A percentile compares a stretch with the other conserved stretches of the same genome.
phyloP scores from a whole-genome alignment of 2,888 invertebrate genomes.

The Drosophila borealis region DNA sequence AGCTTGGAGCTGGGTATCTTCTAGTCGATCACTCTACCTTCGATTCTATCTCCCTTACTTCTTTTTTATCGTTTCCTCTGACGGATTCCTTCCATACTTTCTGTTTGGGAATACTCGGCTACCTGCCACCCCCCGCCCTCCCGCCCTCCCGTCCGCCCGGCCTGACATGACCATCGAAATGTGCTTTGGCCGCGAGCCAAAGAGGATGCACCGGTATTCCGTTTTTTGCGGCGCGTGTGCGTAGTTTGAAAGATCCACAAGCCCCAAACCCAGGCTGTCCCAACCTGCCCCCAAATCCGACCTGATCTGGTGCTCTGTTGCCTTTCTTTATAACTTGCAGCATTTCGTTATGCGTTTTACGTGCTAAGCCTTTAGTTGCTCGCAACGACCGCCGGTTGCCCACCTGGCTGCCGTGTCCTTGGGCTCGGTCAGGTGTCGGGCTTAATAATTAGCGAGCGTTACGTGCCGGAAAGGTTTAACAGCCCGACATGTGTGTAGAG shows the following conservation, averaged over 20 bases:
- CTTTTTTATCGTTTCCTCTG: constrained; percentile 23
- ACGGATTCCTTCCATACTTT: constrained; percentile 47
- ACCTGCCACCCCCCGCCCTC: no score
- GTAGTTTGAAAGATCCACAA: constrained; percentile 13
- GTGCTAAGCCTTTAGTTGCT: constrained; percentile 46
- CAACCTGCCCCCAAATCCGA: not conserved
- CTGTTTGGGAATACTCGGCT: constrained; percentile 51
- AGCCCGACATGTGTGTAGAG: constrained; percentile 17
- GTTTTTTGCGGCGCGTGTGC: constrained; percentile 25
- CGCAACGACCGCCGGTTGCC: not conserved
- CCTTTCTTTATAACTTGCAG: constrained; percentile 66
- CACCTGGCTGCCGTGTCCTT: constrained; percentile 20
- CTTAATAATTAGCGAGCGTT: constrained; percentile 63
- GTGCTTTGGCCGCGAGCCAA: constrained; percentile 59
- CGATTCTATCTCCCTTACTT: not conserved
- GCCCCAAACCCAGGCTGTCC: not conserved
- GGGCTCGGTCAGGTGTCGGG: constrained; percentile 51
- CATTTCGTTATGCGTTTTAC: constrained; percentile 70
- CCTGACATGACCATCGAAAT: constrained; percentile 62
- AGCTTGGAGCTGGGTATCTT: no score
- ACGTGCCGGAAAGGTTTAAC: constrained; percentile 43
- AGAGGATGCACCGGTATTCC: constrained; percentile 8
- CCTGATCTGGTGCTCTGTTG: constrained; percentile 29
- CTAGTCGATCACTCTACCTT: not conserved
- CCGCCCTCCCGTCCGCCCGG: not conserved